Percentiles rank a stretch among this genome's conserved stretches.
These are phyloP conservation scores for Campylomormyrus numenius DNA, from an alignment of 2,113 vertebrate species.

Conservation along the genomic window DNA sequence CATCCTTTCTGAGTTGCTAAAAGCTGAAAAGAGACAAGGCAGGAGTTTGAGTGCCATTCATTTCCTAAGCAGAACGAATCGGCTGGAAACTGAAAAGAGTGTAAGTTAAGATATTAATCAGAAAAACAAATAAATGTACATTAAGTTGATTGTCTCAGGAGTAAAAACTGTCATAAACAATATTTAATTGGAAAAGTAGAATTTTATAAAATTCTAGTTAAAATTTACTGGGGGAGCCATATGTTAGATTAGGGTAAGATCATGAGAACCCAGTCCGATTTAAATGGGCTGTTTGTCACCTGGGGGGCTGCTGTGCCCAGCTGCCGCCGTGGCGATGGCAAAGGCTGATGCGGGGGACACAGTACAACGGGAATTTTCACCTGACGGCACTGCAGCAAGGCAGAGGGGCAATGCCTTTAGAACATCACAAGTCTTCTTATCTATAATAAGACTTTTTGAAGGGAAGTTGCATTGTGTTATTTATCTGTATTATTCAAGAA, in stretches of 20 bases:
- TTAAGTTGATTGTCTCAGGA: background rate
- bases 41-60: background rate
- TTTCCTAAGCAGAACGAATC: background rate
- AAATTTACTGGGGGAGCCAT: background rate
- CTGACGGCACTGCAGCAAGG: slow-evolving; percentile 69
- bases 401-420: background rate
- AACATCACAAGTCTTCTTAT: background rate
- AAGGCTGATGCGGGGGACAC: slow-evolving; percentile 95
- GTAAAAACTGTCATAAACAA: background rate
- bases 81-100: background rate
- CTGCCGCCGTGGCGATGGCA: slow-evolving; percentile 93
- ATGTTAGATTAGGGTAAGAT: background rate
- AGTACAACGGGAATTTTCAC: slow-evolving; percentile 79
- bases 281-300: slow-evolving; percentile 49
- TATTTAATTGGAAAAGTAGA: background rate
- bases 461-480: background rate
- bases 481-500: background rate
- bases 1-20: slow-evolving; percentile 82
- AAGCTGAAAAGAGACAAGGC: slow-evolving; percentile 63
- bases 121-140: background rate
- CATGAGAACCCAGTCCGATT: background rate
- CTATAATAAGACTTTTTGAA: background rate
- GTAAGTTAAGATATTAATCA: background rate
- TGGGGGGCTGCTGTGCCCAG: slow-evolving; percentile 84
- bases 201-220: background rate